Evolutionary conservation across 2,888 invertebrate genomes (phyloP).

Genomic region (Drosophila recens): DNA sequence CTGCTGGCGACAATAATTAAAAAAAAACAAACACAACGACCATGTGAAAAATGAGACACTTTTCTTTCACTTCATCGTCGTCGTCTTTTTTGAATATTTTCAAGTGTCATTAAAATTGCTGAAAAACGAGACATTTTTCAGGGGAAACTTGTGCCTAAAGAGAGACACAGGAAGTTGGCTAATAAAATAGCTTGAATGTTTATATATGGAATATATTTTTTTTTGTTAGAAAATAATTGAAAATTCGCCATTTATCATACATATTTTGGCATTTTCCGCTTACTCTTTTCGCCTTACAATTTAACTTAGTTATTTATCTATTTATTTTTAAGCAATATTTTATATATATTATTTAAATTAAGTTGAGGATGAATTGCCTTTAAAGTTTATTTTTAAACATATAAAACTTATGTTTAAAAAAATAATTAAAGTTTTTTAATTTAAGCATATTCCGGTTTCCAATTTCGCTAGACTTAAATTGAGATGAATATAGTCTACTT

Average conservation of each 20-base stretch:
- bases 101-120: constrained; percentile 25
- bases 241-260: no score
- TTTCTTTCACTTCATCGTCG: constrained; percentile 11
- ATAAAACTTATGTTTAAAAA: background rate
- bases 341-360: no score
- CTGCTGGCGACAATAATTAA: constrained; percentile 53
- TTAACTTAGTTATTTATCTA: background rate
- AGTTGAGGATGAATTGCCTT: no score
- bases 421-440: background rate
- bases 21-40: constrained; percentile 12
- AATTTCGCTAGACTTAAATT: background rate
- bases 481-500: background rate
- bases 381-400: no score
- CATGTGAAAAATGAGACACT: constrained; percentile 52
- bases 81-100: constrained; percentile 1
- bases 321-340: no score
- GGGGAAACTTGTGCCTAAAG: background rate
- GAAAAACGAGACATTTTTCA: constrained; percentile 1
- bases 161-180: background rate
- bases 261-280: background rate
- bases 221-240: background rate
- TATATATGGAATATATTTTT: background rate
- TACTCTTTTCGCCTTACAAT: background rate
- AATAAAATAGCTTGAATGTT: background rate
- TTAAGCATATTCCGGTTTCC: background rate